Percentiles rank a stretch among this genome's conserved stretches.
Conservation (phyloP, 2,797 vertebrate genomes). For the Menidia menidia region DNA sequence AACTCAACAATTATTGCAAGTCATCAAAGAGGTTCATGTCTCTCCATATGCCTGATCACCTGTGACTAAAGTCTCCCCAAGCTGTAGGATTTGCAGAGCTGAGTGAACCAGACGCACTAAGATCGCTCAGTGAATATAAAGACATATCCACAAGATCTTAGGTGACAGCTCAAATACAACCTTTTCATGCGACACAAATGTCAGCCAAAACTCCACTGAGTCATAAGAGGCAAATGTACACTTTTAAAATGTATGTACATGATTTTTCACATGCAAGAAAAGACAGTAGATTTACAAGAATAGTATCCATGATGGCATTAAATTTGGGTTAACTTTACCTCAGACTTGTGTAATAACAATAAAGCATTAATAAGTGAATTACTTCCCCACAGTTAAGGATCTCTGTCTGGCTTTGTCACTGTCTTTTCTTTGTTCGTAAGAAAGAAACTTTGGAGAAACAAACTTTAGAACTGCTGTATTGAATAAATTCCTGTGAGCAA, state of each 20-base stretch:
- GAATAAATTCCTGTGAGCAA: slow-evolving; percentile 73
- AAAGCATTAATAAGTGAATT: slow-evolving; percentile 62
- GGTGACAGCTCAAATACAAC: slow-evolving; percentile 32
- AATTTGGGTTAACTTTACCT: slow-evolving; percentile 36
- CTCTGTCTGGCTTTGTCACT: slow-evolving; percentile 18
- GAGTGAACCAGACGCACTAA: slow-evolving; percentile 24
- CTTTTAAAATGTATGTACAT: slow-evolving; percentile 25
- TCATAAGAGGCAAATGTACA: slow-evolving; percentile 9
- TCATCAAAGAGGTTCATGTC: background rate
- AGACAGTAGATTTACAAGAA: slow-evolving; percentile 31
- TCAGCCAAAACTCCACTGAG: slow-evolving; percentile 33
- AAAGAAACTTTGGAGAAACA: slow-evolving; percentile 42
- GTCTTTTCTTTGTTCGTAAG: slow-evolving; percentile 15
- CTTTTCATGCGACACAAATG: slow-evolving; percentile 57
- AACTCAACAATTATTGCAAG: background rate
- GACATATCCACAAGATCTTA: background rate
- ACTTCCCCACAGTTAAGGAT: slow-evolving; percentile 34
- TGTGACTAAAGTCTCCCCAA: slow-evolving; percentile 30
- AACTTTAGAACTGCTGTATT: slow-evolving; percentile 62
- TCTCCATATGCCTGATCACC: slow-evolving; percentile 1
- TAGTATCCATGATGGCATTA: slow-evolving; percentile 35
- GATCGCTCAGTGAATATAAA: slow-evolving; percentile 18
- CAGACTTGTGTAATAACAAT: slow-evolving; percentile 36
- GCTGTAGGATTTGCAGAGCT: slow-evolving; percentile 31
- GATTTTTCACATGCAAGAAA: background rate